phyloP scores from a whole-genome alignment of 2,797 vertebrate species.

The Pachyuromys duprasi region DNA sequence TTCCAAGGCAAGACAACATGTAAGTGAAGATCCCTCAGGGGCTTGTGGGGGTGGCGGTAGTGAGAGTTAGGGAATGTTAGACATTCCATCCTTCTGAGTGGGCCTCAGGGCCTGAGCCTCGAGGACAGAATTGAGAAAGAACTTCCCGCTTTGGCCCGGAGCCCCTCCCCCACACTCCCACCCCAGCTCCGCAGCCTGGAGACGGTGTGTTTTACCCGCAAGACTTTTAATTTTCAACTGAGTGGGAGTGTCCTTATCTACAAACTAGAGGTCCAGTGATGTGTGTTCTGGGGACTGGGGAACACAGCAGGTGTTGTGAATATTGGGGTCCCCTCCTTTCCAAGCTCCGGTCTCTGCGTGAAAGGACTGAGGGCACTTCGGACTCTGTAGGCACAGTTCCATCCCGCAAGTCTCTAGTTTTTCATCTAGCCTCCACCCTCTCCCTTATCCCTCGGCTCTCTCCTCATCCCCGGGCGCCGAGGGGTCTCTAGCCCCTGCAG shows the following conservation, averaged over 20 bases:
- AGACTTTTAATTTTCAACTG: conserved; percentile 22
- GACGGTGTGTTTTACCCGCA: not conserved
- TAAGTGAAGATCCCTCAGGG: conserved; percentile 44
- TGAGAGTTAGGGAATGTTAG: conserved; percentile 5
- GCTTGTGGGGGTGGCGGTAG: not conserved
- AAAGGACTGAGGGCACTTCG: not conserved
- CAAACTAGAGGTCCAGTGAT: not conserved
- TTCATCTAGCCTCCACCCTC: not conserved
- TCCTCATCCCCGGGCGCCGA: rapidly evolving
- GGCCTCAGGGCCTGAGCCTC: not conserved
- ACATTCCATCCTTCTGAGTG: conserved; percentile 68
- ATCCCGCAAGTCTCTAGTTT: not conserved
- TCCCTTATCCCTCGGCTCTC: too few species aligned
- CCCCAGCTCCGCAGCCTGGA: not conserved
- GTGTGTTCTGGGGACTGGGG: rapidly evolving
- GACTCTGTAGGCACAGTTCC: too few species aligned
- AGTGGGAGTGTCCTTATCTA: not conserved
- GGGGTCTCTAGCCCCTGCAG: not conserved
- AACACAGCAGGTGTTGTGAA: not conserved
- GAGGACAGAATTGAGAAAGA: not conserved
- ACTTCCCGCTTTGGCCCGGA: not conserved
- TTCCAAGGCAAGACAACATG: not conserved
- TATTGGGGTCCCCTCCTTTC: not conserved
- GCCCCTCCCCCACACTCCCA: not conserved
- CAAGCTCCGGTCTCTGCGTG: not conserved